Evolutionary conservation across 2,888 invertebrate genomes (phyloP).

Genomic region (Drosophila emarginata): DNA sequence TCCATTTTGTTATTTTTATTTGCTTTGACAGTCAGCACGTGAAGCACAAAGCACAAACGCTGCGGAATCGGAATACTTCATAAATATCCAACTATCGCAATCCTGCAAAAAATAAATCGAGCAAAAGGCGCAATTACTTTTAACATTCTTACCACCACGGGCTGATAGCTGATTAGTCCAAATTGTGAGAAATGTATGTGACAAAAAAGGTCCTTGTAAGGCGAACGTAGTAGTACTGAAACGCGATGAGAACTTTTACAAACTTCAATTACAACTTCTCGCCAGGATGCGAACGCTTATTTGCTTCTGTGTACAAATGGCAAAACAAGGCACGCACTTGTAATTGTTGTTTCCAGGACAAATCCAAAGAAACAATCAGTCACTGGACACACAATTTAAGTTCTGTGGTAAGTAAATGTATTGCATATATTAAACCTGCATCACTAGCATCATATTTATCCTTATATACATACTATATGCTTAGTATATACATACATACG

Average conservation of each 20-base stretch:
- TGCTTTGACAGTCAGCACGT: conserved; percentile 77
- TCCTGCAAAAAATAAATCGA: conserved; percentile 22
- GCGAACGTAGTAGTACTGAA: conserved; percentile 7
- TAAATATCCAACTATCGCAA: conserved; percentile 1
- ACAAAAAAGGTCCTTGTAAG: not conserved
- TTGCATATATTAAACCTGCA: not conserved
- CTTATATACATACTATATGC: not conserved
- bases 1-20: conserved; percentile 82
- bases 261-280: conserved; percentile 80
- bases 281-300: conserved; percentile 62
- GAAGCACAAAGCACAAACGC: conserved; percentile 65
- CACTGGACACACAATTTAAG: conserved; percentile 12
- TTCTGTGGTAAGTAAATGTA: conserved; percentile 26
- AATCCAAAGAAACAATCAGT: conserved; percentile 26
- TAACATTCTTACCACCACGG: not conserved
- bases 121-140: not conserved
- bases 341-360: conserved; percentile 30
- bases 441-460: not conserved
- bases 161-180: conserved; percentile 27
- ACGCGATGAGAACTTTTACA: conserved; percentile 79
- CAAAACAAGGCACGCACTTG: conserved; percentile 20
- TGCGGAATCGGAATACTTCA: conserved; percentile 37
- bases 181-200: conserved; percentile 16
- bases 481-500: not conserved
- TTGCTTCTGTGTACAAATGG: conserved; percentile 27